Base-by-base conservation (phyloP, 1,140 invertebrate species). In the Papilio machaon region DNA sequence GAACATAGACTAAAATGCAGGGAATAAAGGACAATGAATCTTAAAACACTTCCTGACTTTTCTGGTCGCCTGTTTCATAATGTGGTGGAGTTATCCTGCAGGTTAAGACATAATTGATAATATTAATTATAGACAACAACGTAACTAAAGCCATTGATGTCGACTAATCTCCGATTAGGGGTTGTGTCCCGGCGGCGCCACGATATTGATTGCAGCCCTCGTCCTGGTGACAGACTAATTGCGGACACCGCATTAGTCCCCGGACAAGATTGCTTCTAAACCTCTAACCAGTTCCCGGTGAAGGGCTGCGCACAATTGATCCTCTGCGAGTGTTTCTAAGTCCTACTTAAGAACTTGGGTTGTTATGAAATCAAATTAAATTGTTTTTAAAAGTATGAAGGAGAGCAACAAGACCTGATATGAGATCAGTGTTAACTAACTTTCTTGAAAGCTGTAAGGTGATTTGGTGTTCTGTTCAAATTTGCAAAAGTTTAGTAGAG, bases 191-290 rank as follows among this genome's bases (percentile, higher is more conserved):
- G 80, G 38, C 73, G 46, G 79, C 19, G 38, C 70, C 46, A 43
- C 73, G 81, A 85, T 86, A 88, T 89, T 87, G 87, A 89, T 88
- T 88, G 85, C 82, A 23, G 49, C 47, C 67, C 79, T 17, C 77
- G 80, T 38, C 73, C 81, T 78, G 64, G 80, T 85, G 87, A 86
- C 87, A 88, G 83, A 81, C 70, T 81, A 86, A 87, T 87, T 83
- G 84, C 79, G 82, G 64, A 19, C 75, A 75, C 79, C 83, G 52
- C n/a, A 82, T 87, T 82, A 84, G 83, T 64, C 74, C 74, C 38
- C 74, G 35, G 73, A 80, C 79, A 70, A 46, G 46, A 23, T 52
- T 54, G 83, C 82, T 80, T 4, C 15, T 70, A 70, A 70, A 7
- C 58, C 58, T 60, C 8, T 60, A 6, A 60, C 30, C 30, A 70